Evolutionary conservation across 2,113 vertebrate genomes (phyloP).

Genomic region (Gallinago jamesoni): DNA sequence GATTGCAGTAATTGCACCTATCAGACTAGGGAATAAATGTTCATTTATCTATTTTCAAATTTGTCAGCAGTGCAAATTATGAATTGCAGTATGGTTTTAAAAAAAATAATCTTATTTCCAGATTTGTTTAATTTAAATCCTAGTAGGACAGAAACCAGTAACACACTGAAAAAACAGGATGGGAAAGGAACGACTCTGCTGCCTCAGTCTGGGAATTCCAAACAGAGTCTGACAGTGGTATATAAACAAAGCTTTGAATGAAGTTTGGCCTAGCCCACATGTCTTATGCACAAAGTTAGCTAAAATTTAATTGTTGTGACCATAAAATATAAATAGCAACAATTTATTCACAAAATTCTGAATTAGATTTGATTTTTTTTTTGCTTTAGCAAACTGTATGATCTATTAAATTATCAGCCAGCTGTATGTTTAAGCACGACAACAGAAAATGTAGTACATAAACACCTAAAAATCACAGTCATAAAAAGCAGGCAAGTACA

Average conservation of each 20-base stretch:
- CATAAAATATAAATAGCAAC: slow-evolving; percentile 68
- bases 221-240: background rate
- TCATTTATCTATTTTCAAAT: background rate
- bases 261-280: background rate
- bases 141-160: background rate
- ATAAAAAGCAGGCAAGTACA: slow-evolving; percentile 34
- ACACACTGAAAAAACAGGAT: background rate
- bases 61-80: slow-evolving; percentile 15
- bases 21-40: background rate
- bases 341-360: slow-evolving; percentile 64
- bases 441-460: slow-evolving; percentile 29
- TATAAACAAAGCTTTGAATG: background rate
- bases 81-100: background rate
- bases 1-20: background rate
- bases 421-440: slow-evolving; percentile 21
- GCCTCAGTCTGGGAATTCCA: background rate
- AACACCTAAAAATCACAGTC: slow-evolving; percentile 48
- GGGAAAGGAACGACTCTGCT: background rate
- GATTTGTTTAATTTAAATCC: background rate
- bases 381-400: background rate
- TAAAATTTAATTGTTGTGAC: background rate
- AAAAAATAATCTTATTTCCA: background rate
- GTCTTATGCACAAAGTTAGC: background rate
- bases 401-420: slow-evolving; percentile 5
- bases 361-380: background rate